Conservation (phyloP, 2,113 vertebrate species). For the Opisthocomus hoazin region DNA sequence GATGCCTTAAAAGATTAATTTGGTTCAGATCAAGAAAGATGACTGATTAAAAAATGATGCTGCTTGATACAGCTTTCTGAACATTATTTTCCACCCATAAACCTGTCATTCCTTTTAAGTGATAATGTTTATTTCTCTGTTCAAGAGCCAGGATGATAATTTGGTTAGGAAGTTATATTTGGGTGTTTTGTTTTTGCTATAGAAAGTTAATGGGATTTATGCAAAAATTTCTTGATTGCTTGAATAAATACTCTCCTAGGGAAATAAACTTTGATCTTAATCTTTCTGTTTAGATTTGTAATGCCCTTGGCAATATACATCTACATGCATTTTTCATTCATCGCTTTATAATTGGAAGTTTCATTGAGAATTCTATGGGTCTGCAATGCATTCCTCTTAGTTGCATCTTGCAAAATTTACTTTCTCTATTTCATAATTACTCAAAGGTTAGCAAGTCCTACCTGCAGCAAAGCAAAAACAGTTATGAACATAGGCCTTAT, state of each 20-base stretch:
- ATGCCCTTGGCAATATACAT: not conserved
- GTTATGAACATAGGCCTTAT: not conserved
- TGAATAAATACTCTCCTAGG: not conserved
- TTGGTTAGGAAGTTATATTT: slow-evolving; percentile 29
- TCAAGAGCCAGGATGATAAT: slow-evolving; percentile 16
- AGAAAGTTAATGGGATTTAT: slow-evolving; percentile 39
- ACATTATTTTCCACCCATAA: not conserved
- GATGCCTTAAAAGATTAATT: slow-evolving; percentile 27
- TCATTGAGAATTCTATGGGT: not conserved
- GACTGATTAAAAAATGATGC: not conserved
- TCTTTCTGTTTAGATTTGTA: not conserved
- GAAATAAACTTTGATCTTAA: slow-evolving; percentile 40
- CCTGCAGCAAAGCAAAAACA: not conserved
- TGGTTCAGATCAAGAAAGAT: not conserved
- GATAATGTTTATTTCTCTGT: not conserved
- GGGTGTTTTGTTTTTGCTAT: not conserved
- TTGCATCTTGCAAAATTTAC: not conserved
- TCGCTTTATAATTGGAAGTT: slow-evolving; percentile 26
- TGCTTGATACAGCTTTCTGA: not conserved
- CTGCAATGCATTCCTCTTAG: not conserved
- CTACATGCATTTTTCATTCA: not conserved
- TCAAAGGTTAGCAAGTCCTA: not conserved
- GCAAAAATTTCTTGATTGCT: slow-evolving; percentile 36
- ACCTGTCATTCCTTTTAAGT: not conserved
- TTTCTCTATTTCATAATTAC: not conserved